These are phyloP conservation scores for Laodelphax striatellus DNA, from an alignment of 1,140 invertebrate genomes.

Conservation along the genomic window DNA sequence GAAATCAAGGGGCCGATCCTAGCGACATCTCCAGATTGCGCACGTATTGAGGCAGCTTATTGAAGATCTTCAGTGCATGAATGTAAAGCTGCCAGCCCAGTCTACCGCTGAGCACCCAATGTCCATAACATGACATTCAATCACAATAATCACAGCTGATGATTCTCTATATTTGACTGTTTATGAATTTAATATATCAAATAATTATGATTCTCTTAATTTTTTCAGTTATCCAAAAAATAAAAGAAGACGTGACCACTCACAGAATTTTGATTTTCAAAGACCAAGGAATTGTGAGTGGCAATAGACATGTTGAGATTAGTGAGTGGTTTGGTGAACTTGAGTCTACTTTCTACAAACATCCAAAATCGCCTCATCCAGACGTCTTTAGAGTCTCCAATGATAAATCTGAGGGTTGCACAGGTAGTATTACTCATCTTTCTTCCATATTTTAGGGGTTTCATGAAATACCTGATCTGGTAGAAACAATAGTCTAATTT, in stretches of 20 bases:
- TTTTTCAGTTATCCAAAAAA: slow-evolving; percentile 30
- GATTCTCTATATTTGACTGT: too few relatives aligned
- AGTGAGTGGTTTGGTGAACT: slow-evolving; percentile 38
- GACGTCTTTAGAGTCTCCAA: slow-evolving; percentile 40
- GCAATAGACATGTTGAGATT: slow-evolving; percentile 36
- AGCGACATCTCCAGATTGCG: too few relatives aligned
- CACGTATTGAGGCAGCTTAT: too few relatives aligned
- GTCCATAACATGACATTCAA: too few relatives aligned
- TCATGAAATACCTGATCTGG: too few relatives aligned
- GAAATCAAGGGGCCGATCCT: too few relatives aligned
- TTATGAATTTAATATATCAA: background rate
- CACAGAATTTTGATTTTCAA: slow-evolving; percentile 35
- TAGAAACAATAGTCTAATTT: too few relatives aligned
- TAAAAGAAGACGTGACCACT: slow-evolving; percentile 32
- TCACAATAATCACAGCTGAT: too few relatives aligned
- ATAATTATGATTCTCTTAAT: slow-evolving; percentile 1
- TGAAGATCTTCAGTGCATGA: too few relatives aligned
- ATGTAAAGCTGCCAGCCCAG: too few relatives aligned
- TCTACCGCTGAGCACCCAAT: too few relatives aligned
- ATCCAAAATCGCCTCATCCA: slow-evolving; percentile 35
- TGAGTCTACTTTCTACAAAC: slow-evolving; percentile 39
- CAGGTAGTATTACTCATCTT: slow-evolving; percentile 25
- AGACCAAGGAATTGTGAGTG: slow-evolving; percentile 34
- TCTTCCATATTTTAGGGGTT: too few relatives aligned
- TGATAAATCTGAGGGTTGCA: slow-evolving; percentile 35